These are phyloP conservation scores for Prionailurus bengalensis DNA, from an alignment of 2,113 vertebrate species.

Conservation along the genomic window DNA sequence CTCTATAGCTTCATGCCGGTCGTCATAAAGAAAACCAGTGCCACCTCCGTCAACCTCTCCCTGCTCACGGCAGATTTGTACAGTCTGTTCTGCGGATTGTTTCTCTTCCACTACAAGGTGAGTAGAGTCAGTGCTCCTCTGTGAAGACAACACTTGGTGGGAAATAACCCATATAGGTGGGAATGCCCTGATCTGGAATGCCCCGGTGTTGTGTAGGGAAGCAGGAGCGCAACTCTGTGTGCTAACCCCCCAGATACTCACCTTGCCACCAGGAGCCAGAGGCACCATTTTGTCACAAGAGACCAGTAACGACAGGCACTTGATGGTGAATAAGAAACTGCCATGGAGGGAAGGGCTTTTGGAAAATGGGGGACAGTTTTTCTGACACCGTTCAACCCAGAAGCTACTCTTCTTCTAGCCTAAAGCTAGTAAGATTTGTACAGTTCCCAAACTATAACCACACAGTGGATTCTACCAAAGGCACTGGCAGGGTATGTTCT, in stretches of 20 bases:
- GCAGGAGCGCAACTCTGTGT: background rate
- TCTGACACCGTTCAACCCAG: background rate
- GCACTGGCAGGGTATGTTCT: background rate
- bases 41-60: conserved; percentile 95
- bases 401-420: background rate
- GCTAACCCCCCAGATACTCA: background rate
- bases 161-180: background rate
- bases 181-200: no score
- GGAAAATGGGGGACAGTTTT: background rate
- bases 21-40: conserved; percentile 96
- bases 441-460: background rate
- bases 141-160: background rate
- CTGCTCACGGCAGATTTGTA: conserved; percentile 96
- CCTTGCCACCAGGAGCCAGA: background rate
- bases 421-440: background rate
- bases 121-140: background rate
- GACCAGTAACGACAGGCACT: background rate
- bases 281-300: background rate
- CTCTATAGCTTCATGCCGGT: conserved; percentile 98
- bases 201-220: background rate
- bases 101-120: conserved; percentile 98
- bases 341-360: background rate
- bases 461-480: conserved; percentile 13
- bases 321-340: background rate
- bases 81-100: conserved; percentile 96